phyloP scores from a whole-genome alignment of 2,113 vertebrate species.

The Lota lota region DNA sequence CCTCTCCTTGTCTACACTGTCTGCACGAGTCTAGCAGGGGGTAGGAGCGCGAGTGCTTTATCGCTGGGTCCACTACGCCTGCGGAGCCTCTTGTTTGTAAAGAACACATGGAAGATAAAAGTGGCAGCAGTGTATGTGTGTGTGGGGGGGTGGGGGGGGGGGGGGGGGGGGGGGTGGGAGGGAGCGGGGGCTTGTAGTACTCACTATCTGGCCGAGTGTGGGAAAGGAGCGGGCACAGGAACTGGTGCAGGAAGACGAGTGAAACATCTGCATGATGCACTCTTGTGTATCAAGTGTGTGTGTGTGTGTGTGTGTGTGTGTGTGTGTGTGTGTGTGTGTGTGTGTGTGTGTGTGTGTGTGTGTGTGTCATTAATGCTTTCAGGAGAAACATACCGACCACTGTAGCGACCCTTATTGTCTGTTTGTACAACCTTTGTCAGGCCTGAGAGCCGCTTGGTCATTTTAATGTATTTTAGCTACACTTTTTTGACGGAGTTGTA shows the following conservation, averaged over 20 bases:
- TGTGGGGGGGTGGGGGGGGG: background rate
- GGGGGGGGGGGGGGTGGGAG: too few relatives aligned
- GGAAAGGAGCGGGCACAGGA: conserved; percentile 76
- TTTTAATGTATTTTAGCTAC: too few relatives aligned
- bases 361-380: background rate
- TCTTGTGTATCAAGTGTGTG: conserved; percentile 36
- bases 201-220: conserved; percentile 73
- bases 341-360: background rate
- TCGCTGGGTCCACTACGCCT: conserved; percentile 29
- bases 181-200: background rate
- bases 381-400: too few relatives aligned
- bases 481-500: too few relatives aligned
- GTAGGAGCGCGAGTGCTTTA: conserved; percentile 11
- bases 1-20: too few relatives aligned
- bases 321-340: conserved; percentile 12
- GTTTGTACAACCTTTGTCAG: too few relatives aligned
- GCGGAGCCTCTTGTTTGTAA: conserved; percentile 60
- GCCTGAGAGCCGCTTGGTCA: too few relatives aligned
- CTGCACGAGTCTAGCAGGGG: background rate
- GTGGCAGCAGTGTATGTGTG: conserved; percentile 30
- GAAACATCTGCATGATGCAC: conserved; percentile 48
- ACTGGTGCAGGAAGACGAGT: conserved; percentile 62
- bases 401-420: too few relatives aligned
- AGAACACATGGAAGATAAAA: conserved; percentile 82
- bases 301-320: conserved; percentile 4